Conservation (phyloP, 1,140 invertebrate species). For the Aphidius ervi region DNA sequence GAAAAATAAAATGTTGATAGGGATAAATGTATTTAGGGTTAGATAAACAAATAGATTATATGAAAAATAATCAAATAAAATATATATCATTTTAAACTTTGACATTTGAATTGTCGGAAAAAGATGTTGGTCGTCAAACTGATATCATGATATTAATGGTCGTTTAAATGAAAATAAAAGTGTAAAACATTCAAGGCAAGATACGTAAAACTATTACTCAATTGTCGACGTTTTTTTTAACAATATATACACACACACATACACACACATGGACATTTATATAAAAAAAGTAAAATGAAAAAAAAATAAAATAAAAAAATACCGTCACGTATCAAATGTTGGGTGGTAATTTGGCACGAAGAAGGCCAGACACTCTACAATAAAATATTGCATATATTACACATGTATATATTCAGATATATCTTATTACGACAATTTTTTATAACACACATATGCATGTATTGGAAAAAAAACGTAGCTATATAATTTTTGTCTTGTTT, state of each 20-base stretch:
- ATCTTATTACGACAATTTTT: too few species aligned
- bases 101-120: too few species aligned
- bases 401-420: too few species aligned
- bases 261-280: neutral
- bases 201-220: slow-evolving; percentile 18
- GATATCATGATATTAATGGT: neutral
- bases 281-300: too few species aligned
- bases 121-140: neutral
- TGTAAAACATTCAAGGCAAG: slow-evolving; percentile 3
- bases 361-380: slow-evolving; percentile 6
- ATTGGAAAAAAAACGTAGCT: too few species aligned
- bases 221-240: slow-evolving; percentile 10
- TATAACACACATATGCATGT: too few species aligned
- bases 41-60: too few species aligned
- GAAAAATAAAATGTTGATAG: too few species aligned
- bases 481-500: too few species aligned
- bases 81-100: too few species aligned
- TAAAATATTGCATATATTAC: neutral
- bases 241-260: neutral
- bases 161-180: neutral
- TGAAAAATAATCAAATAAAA: too few species aligned
- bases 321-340: slow-evolving; percentile 23
- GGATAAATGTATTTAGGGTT: too few species aligned
- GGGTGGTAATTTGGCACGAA: slow-evolving; percentile 21
- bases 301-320: neutral